Conservation (phyloP, 2,888 invertebrate genomes). For the Diadromus collaris region DNA sequence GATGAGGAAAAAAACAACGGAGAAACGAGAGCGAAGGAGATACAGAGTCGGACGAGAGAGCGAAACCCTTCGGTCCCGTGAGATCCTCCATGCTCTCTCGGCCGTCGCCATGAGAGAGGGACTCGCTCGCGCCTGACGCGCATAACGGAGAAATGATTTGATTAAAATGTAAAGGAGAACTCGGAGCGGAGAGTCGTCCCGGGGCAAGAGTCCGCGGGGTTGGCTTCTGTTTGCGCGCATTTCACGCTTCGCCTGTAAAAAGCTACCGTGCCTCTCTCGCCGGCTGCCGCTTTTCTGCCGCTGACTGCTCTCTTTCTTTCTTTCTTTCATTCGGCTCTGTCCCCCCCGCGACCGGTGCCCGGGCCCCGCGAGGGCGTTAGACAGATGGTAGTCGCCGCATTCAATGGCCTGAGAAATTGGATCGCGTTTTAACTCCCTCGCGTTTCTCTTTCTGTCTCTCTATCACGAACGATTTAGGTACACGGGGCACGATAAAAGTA, state of each 20-base stretch:
- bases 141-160: slow-evolving; percentile 79
- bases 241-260: slow-evolving; percentile 80
- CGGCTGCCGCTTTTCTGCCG: slow-evolving; percentile 15
- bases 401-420: slow-evolving; percentile 80
- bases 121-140: slow-evolving; percentile 70
- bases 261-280: slow-evolving; percentile 56
- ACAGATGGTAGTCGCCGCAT: slow-evolving; percentile 80
- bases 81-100: slow-evolving; percentile 63
- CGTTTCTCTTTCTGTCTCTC: slow-evolving; percentile 70
- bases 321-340: slow-evolving; percentile 16
- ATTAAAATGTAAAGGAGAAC: slow-evolving; percentile 79
- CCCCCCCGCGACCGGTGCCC: slow-evolving; percentile 28
- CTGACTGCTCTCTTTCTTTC: background rate
- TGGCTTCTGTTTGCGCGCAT: slow-evolving; percentile 80
- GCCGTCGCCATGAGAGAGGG: slow-evolving; percentile 57
- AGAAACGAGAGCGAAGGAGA: slow-evolving; percentile 38
- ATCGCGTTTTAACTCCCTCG: slow-evolving; percentile 80
- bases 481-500: slow-evolving; percentile 51
- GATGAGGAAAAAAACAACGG: slow-evolving; percentile 41
- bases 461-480: slow-evolving; percentile 43
- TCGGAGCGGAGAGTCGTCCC: slow-evolving; percentile 59
- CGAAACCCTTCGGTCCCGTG: slow-evolving; percentile 77
- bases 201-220: slow-evolving; percentile 35
- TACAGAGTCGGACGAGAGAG: slow-evolving; percentile 60
- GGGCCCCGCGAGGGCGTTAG: slow-evolving; percentile 74